These are phyloP conservation scores for Cynocephalus volans DNA, from an alignment of 2,113 vertebrate genomes.

Conservation along the genomic window DNA sequence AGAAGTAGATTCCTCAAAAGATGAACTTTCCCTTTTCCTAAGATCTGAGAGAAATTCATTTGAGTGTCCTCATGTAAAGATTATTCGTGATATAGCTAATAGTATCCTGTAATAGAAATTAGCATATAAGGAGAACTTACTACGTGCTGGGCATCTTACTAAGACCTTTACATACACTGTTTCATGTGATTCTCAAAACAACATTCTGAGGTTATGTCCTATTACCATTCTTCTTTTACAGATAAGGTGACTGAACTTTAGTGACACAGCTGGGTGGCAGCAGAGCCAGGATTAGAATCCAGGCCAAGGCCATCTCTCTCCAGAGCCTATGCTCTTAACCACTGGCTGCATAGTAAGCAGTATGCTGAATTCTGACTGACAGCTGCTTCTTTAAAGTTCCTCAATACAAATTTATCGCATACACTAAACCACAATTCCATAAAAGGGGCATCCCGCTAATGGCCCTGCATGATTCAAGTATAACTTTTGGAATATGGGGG, in stretches of 20 bases:
- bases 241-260: not conserved
- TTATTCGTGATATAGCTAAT: not conserved
- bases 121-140: not conserved
- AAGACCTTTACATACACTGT: not conserved
- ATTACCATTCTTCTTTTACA: not conserved
- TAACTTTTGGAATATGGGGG: not conserved
- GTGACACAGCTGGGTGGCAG: not conserved
- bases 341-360: not conserved
- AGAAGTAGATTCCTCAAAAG: not conserved
- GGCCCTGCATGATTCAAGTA: not conserved
- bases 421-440: not conserved
- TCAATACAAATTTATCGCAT: not conserved
- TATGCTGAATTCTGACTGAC: not conserved
- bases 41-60: not conserved
- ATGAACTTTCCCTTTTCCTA: not conserved
- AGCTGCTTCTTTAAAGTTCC: not conserved
- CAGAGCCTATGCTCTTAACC: not conserved
- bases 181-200: not conserved
- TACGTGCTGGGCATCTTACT: not conserved
- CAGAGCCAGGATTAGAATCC: not conserved
- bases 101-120: not conserved
- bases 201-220: not conserved
- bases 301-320: not conserved
- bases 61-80: not conserved
- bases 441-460: not conserved